Conservation (phyloP, 2,113 vertebrate genomes). For the Rhea americana region DNA sequence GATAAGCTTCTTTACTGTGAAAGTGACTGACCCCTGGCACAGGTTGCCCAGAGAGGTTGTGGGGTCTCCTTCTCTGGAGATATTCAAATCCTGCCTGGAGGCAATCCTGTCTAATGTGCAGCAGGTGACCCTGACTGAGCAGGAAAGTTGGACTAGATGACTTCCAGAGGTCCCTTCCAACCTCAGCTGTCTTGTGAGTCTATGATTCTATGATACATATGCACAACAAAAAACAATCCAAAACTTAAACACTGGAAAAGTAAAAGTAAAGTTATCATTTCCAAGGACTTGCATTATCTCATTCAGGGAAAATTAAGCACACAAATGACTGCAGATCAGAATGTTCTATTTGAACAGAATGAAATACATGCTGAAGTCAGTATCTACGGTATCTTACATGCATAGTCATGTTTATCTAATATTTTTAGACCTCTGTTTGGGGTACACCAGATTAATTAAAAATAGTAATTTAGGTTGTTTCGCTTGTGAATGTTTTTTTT, state of each 20-base stretch:
- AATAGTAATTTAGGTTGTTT: not conserved
- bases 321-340: accelerated
- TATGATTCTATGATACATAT: too few species aligned
- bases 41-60: too few species aligned
- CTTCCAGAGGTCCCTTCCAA: too few species aligned
- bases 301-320: not conserved
- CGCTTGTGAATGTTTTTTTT: not conserved
- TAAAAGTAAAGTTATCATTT: not conserved
- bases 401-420: not conserved
- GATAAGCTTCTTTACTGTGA: too few species aligned
- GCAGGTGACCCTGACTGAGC: too few species aligned
- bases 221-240: not conserved
- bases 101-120: too few species aligned
- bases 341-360: not conserved
- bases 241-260: not conserved
- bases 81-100: too few species aligned
- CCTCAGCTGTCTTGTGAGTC: too few species aligned
- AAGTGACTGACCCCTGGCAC: too few species aligned
- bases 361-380: not conserved
- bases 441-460: not conserved
- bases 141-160: too few species aligned
- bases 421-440: not conserved
- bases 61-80: too few species aligned
- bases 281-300: not conserved
- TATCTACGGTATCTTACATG: not conserved